Conservation (phyloP, 37 sponge, comb jelly and placozoan species). For the Eunapius fragilis region DNA sequence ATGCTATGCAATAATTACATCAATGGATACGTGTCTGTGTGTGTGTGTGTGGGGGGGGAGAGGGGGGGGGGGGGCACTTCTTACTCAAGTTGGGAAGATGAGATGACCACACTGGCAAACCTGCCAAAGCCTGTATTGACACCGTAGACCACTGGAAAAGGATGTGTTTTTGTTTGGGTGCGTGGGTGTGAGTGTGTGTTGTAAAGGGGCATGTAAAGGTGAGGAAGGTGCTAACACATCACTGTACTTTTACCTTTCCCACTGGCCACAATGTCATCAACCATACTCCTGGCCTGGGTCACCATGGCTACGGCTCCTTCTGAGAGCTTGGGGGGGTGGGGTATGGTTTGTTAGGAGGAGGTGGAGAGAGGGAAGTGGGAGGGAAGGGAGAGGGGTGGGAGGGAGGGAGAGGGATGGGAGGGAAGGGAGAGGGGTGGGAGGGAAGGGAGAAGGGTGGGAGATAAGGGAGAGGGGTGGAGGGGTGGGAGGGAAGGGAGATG, state of each 20-base stretch:
- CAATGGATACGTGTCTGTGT: constrained; percentile 1
- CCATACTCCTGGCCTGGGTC: constrained; percentile 46
- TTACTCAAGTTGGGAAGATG: constrained; percentile 60
- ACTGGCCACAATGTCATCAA: constrained; percentile 61
- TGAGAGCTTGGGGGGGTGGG: constrained; percentile 35
- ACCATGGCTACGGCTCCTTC: constrained; percentile 40
- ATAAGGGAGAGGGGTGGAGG: too few species aligned
- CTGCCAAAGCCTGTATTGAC: constrained; percentile 93
- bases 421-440: too few species aligned
- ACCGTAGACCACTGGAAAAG: constrained; percentile 90
- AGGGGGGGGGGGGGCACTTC: neutral
- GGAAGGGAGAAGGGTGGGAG: too few species aligned
- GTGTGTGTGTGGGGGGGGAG: neutral
- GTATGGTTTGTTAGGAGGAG: neutral
- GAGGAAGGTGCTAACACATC: neutral
- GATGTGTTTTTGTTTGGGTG: neutral
- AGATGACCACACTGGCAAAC: constrained; percentile 80
- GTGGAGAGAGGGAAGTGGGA: neutral
- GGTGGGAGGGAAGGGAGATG: too few species aligned
- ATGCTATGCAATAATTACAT: too few species aligned
- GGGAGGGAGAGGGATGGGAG: neutral
- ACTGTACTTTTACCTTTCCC: constrained; percentile 57
- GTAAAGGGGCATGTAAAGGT: neutral
- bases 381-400: neutral
- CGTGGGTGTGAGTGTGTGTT: neutral